Percentiles rank a stretch among this genome's conserved stretches.
These are phyloP conservation scores for Calycopis cecrops DNA, from an alignment of 1,140 invertebrate genomes.

Conservation along the genomic window DNA sequence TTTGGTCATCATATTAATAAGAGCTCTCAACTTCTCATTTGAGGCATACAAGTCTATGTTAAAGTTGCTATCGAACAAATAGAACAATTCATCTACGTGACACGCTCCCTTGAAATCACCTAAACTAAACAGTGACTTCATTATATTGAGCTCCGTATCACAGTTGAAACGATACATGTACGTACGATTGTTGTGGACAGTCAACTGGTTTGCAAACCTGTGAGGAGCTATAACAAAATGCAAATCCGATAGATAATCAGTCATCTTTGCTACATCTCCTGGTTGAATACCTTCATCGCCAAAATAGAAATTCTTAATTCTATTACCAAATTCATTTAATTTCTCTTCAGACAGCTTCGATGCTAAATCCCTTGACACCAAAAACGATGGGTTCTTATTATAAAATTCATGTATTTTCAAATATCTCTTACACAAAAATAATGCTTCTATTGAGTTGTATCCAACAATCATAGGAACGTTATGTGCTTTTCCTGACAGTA, in stretches of 20 bases:
- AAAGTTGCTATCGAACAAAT: conserved; percentile 75
- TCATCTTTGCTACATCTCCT: conserved; percentile 40
- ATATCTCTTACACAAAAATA: conserved; percentile 47
- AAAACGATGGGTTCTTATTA: conserved; percentile 38
- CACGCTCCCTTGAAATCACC: conserved; percentile 62
- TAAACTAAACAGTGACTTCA: conserved; percentile 42
- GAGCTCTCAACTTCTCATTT: conserved; percentile 39
- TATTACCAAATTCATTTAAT: conserved; percentile 25
- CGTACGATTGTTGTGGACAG: conserved; percentile 30
- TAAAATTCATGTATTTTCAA: conserved; percentile 33
- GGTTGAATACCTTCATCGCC: conserved; percentile 46
- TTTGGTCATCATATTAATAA: conserved; percentile 64
- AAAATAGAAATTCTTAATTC: conserved; percentile 67
- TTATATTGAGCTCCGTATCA: conserved; percentile 46
- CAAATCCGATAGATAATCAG: conserved; percentile 54
- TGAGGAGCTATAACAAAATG: conserved; percentile 61
- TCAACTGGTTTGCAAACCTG: conserved; percentile 48
- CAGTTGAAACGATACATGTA: conserved; percentile 73
- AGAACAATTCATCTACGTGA: conserved; percentile 79
- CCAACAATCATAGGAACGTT: conserved; percentile 77
- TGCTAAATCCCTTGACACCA: conserved; percentile 34
- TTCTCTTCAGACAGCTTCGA: conserved; percentile 25
- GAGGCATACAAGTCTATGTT: conserved; percentile 44
- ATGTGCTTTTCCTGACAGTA: conserved; percentile 52
- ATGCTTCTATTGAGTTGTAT: conserved; percentile 73